A percentile compares a stretch with the other conserved stretches of the same genome.
Evolutionary conservation across 2,113 vertebrate genomes (phyloP).

Genomic region (Planiliza haematocheilus): DNA sequence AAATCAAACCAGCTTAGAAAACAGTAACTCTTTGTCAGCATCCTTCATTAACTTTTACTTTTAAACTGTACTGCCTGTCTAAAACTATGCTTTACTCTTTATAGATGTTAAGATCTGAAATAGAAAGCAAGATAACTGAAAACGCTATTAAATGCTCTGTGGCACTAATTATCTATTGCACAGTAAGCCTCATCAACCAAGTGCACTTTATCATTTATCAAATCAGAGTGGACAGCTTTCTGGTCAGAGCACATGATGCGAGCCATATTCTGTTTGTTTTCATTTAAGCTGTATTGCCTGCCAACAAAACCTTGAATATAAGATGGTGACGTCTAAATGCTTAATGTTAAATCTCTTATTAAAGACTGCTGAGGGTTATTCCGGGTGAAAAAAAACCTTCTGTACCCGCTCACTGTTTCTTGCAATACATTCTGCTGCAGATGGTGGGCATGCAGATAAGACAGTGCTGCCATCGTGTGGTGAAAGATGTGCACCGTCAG

Average conservation of each 20-base stretch:
- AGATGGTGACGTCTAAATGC: slow-evolving; percentile 22
- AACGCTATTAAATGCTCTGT: slow-evolving; percentile 1
- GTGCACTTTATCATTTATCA: slow-evolving; percentile 16
- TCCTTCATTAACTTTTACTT: slow-evolving; percentile 16
- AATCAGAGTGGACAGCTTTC: slow-evolving; percentile 6
- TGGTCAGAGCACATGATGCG: slow-evolving; percentile 28
- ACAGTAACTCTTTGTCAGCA: slow-evolving; percentile 7
- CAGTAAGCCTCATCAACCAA: slow-evolving; percentile 6
- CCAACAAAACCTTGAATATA: slow-evolving; percentile 19
- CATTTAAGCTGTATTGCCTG: slow-evolving; percentile 33
- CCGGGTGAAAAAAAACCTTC: background rate
- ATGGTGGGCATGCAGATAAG: slow-evolving; percentile 19
- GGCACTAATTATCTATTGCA: background rate
- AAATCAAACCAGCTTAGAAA: slow-evolving; percentile 46
- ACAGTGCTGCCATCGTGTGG: slow-evolving; percentile 80
- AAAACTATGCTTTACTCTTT: background rate
- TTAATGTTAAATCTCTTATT: slow-evolving; percentile 7
- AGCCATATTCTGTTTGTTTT: slow-evolving; percentile 41
- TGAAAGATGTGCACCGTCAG: slow-evolving; percentile 41
- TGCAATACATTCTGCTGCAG: background rate
- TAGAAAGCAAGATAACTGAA: slow-evolving; percentile 1
- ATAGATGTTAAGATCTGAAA: slow-evolving; percentile 2
- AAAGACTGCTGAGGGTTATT: slow-evolving; percentile 8
- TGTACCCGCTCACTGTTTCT: background rate
- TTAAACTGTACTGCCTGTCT: background rate